Base-by-base conservation (phyloP, 2,888 invertebrate genomes). In the Trilocha varians region DNA sequence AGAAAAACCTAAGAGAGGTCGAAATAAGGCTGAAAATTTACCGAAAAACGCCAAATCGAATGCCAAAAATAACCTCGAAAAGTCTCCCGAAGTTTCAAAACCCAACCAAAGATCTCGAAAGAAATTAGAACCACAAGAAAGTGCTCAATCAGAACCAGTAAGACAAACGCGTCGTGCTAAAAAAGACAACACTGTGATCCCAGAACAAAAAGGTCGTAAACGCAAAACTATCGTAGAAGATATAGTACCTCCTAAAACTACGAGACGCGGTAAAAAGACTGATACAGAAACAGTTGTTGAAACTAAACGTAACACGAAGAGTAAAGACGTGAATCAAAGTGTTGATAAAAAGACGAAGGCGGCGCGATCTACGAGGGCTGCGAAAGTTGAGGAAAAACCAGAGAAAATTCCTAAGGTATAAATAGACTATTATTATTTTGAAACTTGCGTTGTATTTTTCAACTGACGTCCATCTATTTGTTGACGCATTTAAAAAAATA, bases 151-250 rank as follows among this genome's bases (percentile, higher is more conserved):
- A 0, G 47, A 49, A 32, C 46, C 46, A 0, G 35, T 41, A 2
- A 44, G 45, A 5, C 49, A 60, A 3, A 41, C 47, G 0, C 52
- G 62, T 15, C 49, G 50, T 32, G 36, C 40, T 3, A 49, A 44
- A 45, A 36, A 25, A 1, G 39, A 37, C 2, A 42, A 15, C 5
- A 25, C 38, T 5, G 42, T 38, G n/a, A 34, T 44, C 15, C 16
- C 50, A 3, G 53, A 46, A 44, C 34, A 36, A 8, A 57, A 41
- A 17, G 48, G 52, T 3, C 53, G 66, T 11, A 66, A 65, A 39
- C 55, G 65, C 3, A 63, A 58, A 45, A 40, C 52, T 5, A 38
- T 45, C 0, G 41, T 48, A 1, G 41, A 42, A 2, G 53, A 59
- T 14, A 54, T 51, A 5, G 41, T 55, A 11, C 60, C 62, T 1